phyloP scores from a whole-genome alignment of 2,113 vertebrate species.

The Pedetes capensis region DNA sequence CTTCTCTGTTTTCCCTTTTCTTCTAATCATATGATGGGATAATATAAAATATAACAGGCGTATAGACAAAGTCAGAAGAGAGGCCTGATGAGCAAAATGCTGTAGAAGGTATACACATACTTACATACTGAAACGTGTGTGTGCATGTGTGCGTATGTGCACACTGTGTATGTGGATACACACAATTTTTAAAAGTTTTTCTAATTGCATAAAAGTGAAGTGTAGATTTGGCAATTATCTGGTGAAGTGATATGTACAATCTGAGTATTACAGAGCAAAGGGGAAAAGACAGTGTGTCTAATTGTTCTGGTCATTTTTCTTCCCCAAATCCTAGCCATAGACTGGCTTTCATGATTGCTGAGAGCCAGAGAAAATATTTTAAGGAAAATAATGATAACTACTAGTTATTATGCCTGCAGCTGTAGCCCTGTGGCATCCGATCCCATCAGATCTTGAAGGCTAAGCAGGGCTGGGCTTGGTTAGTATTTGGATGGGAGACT shows the following conservation, averaged over 20 bases:
- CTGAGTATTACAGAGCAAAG: background rate
- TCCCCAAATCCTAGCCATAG: background rate
- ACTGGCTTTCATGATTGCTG: background rate
- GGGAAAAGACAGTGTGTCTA: background rate
- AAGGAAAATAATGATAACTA: conserved; percentile 12
- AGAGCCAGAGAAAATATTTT: conserved; percentile 21
- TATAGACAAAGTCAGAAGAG: background rate
- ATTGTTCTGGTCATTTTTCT: background rate
- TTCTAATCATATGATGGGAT: background rate
- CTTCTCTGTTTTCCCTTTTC: background rate
- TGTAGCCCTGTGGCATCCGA: no score
- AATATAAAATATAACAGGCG: background rate
- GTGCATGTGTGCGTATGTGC: background rate
- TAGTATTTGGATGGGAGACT: no score
- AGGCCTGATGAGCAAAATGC: background rate
- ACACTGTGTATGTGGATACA: background rate
- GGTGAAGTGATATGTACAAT: background rate
- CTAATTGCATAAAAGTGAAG: background rate
- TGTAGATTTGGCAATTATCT: background rate
- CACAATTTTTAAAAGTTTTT: background rate
- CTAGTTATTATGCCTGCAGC: background rate
- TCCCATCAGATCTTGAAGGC: no score
- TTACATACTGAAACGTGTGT: background rate
- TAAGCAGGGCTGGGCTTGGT: no score
- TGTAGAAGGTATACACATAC: background rate